phyloP scores from a whole-genome alignment of 2,888 invertebrate species.

The Pharmacophagus antenor region DNA sequence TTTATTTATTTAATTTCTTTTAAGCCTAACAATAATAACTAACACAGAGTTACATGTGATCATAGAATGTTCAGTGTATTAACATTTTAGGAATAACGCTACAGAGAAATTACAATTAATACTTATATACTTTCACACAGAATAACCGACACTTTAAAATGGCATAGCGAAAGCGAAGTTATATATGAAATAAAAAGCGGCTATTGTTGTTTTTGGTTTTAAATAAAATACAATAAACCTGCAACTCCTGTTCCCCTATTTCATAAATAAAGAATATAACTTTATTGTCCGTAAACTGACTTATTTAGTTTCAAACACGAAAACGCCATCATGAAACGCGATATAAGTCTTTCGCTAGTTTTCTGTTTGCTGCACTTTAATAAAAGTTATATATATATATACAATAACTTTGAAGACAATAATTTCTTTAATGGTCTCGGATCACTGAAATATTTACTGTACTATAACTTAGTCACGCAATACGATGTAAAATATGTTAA shows the following conservation, averaged over 20 bases:
- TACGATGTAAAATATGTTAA: background rate
- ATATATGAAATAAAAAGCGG: too few relatives aligned
- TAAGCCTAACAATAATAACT: too few relatives aligned
- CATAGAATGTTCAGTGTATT: too few relatives aligned
- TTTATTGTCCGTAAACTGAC: conserved; percentile 19
- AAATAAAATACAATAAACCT: background rate
- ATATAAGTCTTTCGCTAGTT: conserved; percentile 26
- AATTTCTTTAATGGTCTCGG: conserved; percentile 11
- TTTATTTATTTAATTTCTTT: too few relatives aligned
- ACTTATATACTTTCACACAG: too few relatives aligned
- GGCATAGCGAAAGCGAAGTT: too few relatives aligned
- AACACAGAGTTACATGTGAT: too few relatives aligned
- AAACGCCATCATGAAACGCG: conserved; percentile 23
- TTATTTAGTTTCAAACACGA: conserved; percentile 26
- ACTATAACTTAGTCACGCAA: conserved; percentile 12
- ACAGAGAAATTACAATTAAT: too few relatives aligned
- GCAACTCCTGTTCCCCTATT: background rate
- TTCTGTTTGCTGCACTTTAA: conserved; percentile 24
- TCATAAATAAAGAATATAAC: conserved; percentile 20
- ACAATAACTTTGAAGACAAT: conserved; percentile 12
- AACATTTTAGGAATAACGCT: too few relatives aligned
- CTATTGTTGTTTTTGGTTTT: background rate
- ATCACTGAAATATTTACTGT: conserved; percentile 8
- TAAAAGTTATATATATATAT: conserved; percentile 8
- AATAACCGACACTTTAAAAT: too few relatives aligned